Base-by-base conservation (phyloP, 2,797 vertebrate genomes). In the Aulostomus chinensis region DNA sequence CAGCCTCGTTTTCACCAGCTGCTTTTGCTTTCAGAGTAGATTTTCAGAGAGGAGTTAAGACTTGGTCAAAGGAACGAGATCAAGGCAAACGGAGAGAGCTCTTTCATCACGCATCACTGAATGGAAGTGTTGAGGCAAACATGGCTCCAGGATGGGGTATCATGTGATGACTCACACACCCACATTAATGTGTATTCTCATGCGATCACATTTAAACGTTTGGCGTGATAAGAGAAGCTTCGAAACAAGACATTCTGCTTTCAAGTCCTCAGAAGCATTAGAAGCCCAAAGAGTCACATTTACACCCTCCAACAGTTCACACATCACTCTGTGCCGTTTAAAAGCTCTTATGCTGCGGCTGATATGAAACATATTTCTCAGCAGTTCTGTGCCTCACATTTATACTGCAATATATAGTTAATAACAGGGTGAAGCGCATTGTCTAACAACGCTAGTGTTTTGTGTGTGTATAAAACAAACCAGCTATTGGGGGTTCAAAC, bases 1-100 rank as follows among this genome's bases (percentile, higher is more conserved):
- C 16, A 70, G 74, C 33, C 34, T 38, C 17, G 28, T 59, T 39
- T 50, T 62, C 51, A 45, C 26, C 51, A 53, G 46, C 42, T 66
- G 53, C 58, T 64, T 71, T 66, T 46, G 41, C 47, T 35, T 54
- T 37, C 14, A 3, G 41, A 6, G 40, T n/a, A 50, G 68, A 55
- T 61, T 55, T 58, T n/a, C 26, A 50, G n/a, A 43, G 39, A 40
- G 29, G 17, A 49, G 42, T 45, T 59, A 53, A 71, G 34, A 26
- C 39, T 46, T 22, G 51, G 60, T 69, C 46, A 81, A 82, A 76
- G 58, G 46, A 67, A 40, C 3, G 21, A 58, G 61, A 68, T 28
- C 2, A 35, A 45, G 48, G 43, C 14, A 34, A 68, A 62, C 12
- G 20, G 52, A 56, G 17, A 35, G 30, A 48, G 25, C 9, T 49